Percentiles rank a stretch among this genome's conserved stretches.
Evolutionary conservation across 35 echinoderm and acorn worm genomes (phyloP).

Genomic region (Patiria miniata): DNA sequence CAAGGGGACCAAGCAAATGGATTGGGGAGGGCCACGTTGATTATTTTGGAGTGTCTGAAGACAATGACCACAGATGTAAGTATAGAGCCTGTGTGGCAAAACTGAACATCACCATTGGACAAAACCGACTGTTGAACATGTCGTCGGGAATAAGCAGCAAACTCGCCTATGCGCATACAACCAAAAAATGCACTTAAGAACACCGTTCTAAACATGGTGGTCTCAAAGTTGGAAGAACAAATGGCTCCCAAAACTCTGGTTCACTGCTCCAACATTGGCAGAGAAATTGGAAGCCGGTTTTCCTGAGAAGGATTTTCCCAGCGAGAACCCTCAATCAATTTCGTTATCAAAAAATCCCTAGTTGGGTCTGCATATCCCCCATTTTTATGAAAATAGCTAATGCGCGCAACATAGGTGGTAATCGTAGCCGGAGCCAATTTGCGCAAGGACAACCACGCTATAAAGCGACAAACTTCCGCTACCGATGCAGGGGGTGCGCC

Average conservation of each 20-base stretch:
- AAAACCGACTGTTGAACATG: not conserved
- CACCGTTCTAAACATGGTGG: not conserved
- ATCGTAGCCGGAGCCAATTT: constrained; percentile 16
- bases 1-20: not conserved
- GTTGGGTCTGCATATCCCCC: not conserved
- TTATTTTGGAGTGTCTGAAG: constrained; percentile 19
- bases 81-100: not conserved
- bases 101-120: not conserved
- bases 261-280: not conserved
- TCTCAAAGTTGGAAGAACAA: not conserved
- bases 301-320: not conserved
- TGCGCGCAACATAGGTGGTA: not conserved
- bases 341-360: constrained; percentile 10
- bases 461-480: constrained; percentile 24
- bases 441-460: constrained; percentile 17
- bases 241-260: not conserved
- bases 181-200: constrained; percentile 35
- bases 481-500: not conserved
- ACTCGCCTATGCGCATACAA: constrained; percentile 16
- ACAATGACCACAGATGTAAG: not conserved
- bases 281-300: not conserved
- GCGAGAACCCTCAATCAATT: not conserved
- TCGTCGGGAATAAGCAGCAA: not conserved
- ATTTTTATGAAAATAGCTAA: not conserved
- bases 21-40: not conserved